phyloP scores from a whole-genome alignment of 1,140 invertebrate genomes.

The Diuraphis noxia region DNA sequence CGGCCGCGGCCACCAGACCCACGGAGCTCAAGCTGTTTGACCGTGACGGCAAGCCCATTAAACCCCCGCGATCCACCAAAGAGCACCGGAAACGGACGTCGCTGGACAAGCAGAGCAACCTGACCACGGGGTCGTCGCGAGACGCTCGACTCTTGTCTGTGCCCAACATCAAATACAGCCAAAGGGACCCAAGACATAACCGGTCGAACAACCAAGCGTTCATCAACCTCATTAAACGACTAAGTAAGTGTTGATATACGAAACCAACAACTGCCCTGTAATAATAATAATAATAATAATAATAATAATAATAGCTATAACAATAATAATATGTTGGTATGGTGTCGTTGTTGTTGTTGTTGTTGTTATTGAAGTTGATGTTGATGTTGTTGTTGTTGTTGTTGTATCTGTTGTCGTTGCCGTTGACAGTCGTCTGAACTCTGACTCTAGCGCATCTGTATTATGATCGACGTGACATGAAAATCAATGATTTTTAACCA shows the following conservation, averaged over 20 bases:
- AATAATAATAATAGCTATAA: neutral
- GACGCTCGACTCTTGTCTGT: slow-evolving; percentile 74
- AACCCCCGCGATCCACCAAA: slow-evolving; percentile 63
- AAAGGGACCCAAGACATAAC: slow-evolving; percentile 59
- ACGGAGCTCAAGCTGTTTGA: slow-evolving; percentile 70
- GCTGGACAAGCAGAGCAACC: slow-evolving; percentile 58
- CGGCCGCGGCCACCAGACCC: slow-evolving; percentile 61
- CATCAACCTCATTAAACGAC: slow-evolving; percentile 76
- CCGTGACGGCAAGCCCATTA: slow-evolving; percentile 65
- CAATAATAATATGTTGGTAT: neutral
- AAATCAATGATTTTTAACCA: neutral
- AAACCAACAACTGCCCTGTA: neutral
- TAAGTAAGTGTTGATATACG: slow-evolving; percentile 72
- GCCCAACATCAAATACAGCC: slow-evolving; percentile 73
- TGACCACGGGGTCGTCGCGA: slow-evolving; percentile 63
- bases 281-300: neutral
- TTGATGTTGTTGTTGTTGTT: neutral
- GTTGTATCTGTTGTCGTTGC: neutral
- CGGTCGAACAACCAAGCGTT: slow-evolving; percentile 56
- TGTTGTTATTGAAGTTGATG: neutral
- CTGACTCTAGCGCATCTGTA: neutral
- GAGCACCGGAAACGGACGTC: slow-evolving; percentile 62
- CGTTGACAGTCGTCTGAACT: neutral
- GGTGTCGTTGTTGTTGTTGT: neutral
- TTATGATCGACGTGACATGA: slow-evolving; percentile 15